Base-by-base conservation (phyloP, 1,140 invertebrate genomes). In the Palaemon carinicauda region DNA sequence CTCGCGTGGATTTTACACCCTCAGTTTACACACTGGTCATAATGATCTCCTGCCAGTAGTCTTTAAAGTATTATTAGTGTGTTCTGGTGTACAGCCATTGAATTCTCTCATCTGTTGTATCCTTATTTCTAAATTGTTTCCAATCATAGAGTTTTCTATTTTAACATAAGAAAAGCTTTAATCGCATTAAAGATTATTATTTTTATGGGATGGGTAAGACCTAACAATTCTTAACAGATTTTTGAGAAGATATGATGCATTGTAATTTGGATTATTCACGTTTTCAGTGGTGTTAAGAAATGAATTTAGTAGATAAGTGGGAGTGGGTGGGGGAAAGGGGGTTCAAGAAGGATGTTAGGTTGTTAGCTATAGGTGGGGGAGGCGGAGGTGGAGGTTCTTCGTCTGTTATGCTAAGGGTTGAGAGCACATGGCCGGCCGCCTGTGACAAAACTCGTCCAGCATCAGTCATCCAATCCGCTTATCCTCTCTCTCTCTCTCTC, bases 371-470 rank as follows among this genome's bases (percentile, higher is more conserved):
- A 41, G 41, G 19, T 4, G 60, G n/a, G 0, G 60, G 60, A 14
- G 60, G 60, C 0, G 56, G 56, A 12, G 56, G 56, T 1, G 65
- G 29, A 17, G 21, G 24, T 17, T 24, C 19, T 27, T 60, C 56
- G 56, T 27, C 29, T 31, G 65, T 69, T 69, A 69, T 31, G 65
- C 41, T 41, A 41, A 41, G 41, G 41, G 41, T 41, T 41, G 60
- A 24, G 60, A 10, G 24, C 29, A 69, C 60, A 27, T 69, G 60
- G 60, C 60, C 60, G 60, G 21, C 60, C 60, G 29, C 60, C 21
- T 69, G 60, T 69, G 60, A 69, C 60, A 69, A 69, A 69, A 69
- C 60, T 29, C 60, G 60, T 29, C 60, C 60, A 69, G 60, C 60
- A 69, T 69, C 60, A 69, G 60, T 29, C 29, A 69, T 29, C 60